These are phyloP conservation scores for Corvus moneduloides DNA, from an alignment of 2,113 vertebrate genomes.

Conservation along the genomic window DNA sequence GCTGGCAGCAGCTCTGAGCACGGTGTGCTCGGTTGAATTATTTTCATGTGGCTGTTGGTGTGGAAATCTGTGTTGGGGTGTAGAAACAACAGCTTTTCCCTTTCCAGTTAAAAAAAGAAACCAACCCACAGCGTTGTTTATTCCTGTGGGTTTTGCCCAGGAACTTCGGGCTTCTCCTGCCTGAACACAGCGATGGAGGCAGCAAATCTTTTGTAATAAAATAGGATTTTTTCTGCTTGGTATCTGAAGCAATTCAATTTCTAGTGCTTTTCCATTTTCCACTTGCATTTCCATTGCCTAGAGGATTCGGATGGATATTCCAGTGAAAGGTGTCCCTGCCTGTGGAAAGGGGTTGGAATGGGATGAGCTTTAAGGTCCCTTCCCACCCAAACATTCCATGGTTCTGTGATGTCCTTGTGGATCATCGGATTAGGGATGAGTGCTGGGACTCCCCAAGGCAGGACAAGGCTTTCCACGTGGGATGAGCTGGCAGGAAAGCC, in stretches of 20 bases:
- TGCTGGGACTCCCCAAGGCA: not conserved
- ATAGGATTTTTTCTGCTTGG: not conserved
- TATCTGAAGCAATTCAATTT: not conserved
- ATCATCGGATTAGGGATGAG: not conserved
- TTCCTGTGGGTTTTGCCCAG: not conserved
- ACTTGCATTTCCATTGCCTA: not conserved
- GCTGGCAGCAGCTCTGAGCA: not conserved
- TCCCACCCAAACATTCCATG: not conserved
- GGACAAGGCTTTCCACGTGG: not conserved
- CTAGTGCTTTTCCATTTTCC: not conserved
- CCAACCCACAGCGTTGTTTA: not conserved
- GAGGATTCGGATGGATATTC: not conserved
- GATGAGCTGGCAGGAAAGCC: not conserved
- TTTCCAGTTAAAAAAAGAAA: not conserved
- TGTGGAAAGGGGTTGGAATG: not conserved
- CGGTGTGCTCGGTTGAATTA: not conserved
- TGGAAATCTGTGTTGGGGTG: not conserved
- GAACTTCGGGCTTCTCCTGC: not conserved
- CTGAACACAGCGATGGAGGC: rapidly evolving
- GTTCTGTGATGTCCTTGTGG: not conserved
- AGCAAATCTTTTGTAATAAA: not conserved
- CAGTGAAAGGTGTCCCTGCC: not conserved
- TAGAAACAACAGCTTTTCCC: not conserved
- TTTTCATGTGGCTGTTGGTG: not conserved
- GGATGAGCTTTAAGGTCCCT: not conserved